phyloP scores from a whole-genome alignment of 2,113 vertebrate genomes.

The Thalassoma bifasciatum region DNA sequence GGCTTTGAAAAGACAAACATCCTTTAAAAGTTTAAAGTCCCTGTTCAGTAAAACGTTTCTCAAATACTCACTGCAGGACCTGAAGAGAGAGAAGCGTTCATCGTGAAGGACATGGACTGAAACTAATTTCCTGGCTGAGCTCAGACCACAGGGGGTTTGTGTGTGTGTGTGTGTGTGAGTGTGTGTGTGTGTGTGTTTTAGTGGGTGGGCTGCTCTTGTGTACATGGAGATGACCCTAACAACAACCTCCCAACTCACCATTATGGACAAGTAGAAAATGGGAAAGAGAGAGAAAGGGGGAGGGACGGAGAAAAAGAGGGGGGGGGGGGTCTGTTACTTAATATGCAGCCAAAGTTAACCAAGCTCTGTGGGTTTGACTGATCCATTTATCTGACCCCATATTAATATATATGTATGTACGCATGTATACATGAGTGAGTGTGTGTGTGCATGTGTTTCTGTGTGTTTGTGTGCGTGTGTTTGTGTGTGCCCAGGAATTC shows the following conservation, averaged over 20 bases:
- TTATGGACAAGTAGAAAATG: conserved; percentile 7
- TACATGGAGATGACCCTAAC: conserved; percentile 76
- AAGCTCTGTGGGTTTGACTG: conserved; percentile 44
- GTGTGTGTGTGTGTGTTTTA: conserved; percentile 25
- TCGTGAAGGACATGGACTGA: conserved; percentile 27
- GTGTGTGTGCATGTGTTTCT: too few species aligned
- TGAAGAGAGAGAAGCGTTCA: conserved; percentile 50
- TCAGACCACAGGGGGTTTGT: conserved; percentile 40
- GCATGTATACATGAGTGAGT: too few species aligned
- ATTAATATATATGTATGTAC: conserved; percentile 13
- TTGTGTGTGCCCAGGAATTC: too few species aligned
- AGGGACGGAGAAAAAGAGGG: background rate
- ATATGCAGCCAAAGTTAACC: conserved; percentile 36
- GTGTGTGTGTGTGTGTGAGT: conserved; percentile 22
- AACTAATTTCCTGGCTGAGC: conserved; percentile 47
- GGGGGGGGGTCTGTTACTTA: conserved; percentile 41
- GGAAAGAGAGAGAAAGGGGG: background rate
- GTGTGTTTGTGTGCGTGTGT: background rate
- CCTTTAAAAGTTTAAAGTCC: background rate
- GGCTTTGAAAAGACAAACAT: background rate
- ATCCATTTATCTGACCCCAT: conserved; percentile 38
- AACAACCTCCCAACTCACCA: conserved; percentile 53
- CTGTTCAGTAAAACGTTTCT: background rate
- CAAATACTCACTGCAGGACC: conserved; percentile 61
- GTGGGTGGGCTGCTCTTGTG: conserved; percentile 70